Conservation (phyloP, 2,113 vertebrate species). For the Sisor rabdophorus region DNA sequence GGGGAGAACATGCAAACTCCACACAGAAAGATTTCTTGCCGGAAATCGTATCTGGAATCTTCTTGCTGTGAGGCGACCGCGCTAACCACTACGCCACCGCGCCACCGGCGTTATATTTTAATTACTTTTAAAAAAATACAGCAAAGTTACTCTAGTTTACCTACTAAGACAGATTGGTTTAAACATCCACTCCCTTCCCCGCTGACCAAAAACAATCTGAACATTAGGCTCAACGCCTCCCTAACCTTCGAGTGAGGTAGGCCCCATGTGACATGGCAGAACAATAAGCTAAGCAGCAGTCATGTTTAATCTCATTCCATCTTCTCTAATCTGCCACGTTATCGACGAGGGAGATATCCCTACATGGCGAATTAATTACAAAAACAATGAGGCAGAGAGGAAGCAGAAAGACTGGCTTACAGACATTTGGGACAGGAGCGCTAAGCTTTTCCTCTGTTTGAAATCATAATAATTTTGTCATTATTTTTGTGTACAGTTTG, state of each 20-base stretch:
- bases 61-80: no score
- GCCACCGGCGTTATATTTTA: no score
- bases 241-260: slow-evolving; percentile 43
- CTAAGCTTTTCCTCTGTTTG: slow-evolving; percentile 7
- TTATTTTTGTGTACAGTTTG: slow-evolving; percentile 20
- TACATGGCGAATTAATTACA: slow-evolving; percentile 40
- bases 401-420: slow-evolving; percentile 7
- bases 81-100: no score
- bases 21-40: no score
- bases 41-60: no score
- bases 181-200: slow-evolving; percentile 22
- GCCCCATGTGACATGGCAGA: slow-evolving; percentile 27
- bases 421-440: slow-evolving; percentile 19
- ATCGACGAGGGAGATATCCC: slow-evolving; percentile 25
- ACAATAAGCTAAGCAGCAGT: slow-evolving; percentile 38
- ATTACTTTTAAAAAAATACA: slow-evolving; percentile 9
- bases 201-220: slow-evolving; percentile 29
- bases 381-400: slow-evolving; percentile 42
- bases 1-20: no score
- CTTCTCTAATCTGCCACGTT: slow-evolving; percentile 34
- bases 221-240: slow-evolving; percentile 42
- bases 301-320: slow-evolving; percentile 26
- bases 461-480: slow-evolving; percentile 31
- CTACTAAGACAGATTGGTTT: slow-evolving; percentile 15
- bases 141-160: slow-evolving; percentile 1